Percentiles rank a stretch among this genome's conserved stretches.
phyloP scores from a whole-genome alignment of 1,140 invertebrate species.

The Camponotus vicinus region DNA sequence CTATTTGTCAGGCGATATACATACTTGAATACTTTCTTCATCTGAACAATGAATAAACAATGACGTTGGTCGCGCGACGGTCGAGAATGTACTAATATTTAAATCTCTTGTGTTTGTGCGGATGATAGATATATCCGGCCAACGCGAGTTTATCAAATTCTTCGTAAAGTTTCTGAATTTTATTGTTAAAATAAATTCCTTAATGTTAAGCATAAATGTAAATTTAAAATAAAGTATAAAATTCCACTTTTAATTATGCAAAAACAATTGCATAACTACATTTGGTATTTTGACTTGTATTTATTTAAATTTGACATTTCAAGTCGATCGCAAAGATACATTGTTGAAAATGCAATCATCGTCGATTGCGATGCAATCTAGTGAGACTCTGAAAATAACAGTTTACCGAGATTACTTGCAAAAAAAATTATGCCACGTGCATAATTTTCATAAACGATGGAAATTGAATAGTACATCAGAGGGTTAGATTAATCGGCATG shows the following conservation, averaged over 20 bases:
- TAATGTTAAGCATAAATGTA: no score
- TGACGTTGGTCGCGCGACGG: not conserved
- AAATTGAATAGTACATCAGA: constrained; percentile 48
- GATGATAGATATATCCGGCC: not conserved
- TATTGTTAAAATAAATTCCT: not conserved
- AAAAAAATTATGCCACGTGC: not conserved
- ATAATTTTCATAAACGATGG: constrained; percentile 47
- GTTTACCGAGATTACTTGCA: not conserved
- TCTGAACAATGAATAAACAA: constrained; percentile 39
- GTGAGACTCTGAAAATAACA: not conserved
- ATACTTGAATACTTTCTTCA: constrained; percentile 29
- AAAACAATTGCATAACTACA: no score
- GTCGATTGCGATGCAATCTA: not conserved
- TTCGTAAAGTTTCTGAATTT: constrained; percentile 1
- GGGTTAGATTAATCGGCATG: constrained; percentile 8
- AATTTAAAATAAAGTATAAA: not conserved
- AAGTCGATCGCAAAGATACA: not conserved
- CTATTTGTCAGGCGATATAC: constrained; percentile 9
- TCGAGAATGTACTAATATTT: constrained; percentile 26
- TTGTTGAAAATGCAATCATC: no score
- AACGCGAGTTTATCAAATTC: not conserved
- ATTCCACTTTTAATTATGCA: not conserved
- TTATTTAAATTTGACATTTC: not conserved
- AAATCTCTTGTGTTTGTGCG: constrained; percentile 4
- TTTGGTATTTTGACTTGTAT: not conserved